Conservation (phyloP, 53 echinoderm and acorn worm genomes). For the Temnopleurus reevesii region DNA sequence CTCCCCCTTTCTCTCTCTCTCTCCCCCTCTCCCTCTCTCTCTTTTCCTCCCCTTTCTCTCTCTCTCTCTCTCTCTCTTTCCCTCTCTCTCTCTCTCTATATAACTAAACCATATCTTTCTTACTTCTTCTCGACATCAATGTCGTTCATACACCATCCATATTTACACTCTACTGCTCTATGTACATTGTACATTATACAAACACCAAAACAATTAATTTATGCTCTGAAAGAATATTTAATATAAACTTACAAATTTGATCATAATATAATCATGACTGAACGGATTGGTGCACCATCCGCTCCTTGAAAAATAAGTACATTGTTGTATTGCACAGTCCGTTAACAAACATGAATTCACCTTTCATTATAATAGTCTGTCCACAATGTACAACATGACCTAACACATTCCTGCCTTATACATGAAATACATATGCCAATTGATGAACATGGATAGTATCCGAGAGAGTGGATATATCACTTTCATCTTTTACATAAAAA, state of each 20-base stretch:
- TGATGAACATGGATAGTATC: neutral
- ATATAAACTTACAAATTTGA: constrained; percentile 66
- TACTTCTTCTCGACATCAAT: too few species aligned
- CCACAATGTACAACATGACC: neutral
- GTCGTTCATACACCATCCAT: too few species aligned
- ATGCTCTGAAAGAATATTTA: constrained; percentile 65
- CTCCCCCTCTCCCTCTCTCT: neutral
- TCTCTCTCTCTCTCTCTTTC: neutral
- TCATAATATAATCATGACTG: constrained; percentile 57
- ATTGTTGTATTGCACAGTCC: constrained; percentile 62
- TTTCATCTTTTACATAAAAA: neutral
- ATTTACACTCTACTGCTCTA: neutral
- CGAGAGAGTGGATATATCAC: neutral
- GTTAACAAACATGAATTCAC: constrained; percentile 33
- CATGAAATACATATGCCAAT: neutral
- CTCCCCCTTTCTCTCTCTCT: neutral
- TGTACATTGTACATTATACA: neutral
- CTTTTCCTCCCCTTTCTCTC: neutral
- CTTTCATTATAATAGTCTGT: neutral
- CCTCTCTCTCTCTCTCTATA: neutral
- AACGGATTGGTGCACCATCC: constrained; percentile 44
- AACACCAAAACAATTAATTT: neutral
- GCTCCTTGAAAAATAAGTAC: constrained; percentile 52
- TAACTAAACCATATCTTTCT: too few species aligned
- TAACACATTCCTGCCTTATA: neutral